Evolutionary conservation across 2,113 vertebrate genomes (phyloP).

Genomic region (Aplodontia rufa): DNA sequence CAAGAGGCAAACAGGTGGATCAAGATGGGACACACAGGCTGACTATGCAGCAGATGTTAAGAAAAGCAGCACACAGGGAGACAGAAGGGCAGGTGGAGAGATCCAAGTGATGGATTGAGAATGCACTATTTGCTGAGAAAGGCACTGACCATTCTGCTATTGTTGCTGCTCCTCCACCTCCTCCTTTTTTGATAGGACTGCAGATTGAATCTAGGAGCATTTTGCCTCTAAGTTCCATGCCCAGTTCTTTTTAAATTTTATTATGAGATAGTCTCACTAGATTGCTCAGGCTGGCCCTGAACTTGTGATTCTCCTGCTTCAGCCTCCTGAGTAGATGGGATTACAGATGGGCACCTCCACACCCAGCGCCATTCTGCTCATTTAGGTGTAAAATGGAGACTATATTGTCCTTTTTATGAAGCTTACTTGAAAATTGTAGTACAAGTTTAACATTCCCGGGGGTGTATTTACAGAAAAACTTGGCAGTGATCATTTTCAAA

Average conservation of each 20-base stretch:
- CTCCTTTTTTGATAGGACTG: too few relatives aligned
- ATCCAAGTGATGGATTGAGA: not conserved
- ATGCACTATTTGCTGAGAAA: not conserved
- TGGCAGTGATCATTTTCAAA: constrained; percentile 37
- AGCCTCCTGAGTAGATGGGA: too few relatives aligned
- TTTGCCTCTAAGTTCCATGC: too few relatives aligned
- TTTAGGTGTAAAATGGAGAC: constrained; percentile 2
- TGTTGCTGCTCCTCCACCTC: too few relatives aligned
- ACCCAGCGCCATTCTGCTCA: not conserved
- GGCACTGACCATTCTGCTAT: not conserved
- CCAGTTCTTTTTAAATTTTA: too few relatives aligned
- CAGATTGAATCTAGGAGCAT: too few relatives aligned
- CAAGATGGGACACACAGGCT: not conserved
- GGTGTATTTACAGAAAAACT: constrained; percentile 43
- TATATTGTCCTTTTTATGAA: not conserved
- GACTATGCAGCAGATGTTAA: not conserved
- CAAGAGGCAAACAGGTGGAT: not conserved
- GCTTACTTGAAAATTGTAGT: constrained; percentile 15
- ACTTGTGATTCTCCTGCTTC: too few relatives aligned
- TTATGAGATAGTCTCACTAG: too few relatives aligned
- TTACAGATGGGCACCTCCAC: too few relatives aligned
- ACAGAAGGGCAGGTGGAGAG: not conserved
- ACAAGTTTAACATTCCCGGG: not conserved
- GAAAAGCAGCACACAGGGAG: not conserved
- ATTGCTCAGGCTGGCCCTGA: too few relatives aligned